Evolutionary conservation across 2,888 invertebrate genomes (phyloP).

Genomic region (Mechanitis messenoides): DNA sequence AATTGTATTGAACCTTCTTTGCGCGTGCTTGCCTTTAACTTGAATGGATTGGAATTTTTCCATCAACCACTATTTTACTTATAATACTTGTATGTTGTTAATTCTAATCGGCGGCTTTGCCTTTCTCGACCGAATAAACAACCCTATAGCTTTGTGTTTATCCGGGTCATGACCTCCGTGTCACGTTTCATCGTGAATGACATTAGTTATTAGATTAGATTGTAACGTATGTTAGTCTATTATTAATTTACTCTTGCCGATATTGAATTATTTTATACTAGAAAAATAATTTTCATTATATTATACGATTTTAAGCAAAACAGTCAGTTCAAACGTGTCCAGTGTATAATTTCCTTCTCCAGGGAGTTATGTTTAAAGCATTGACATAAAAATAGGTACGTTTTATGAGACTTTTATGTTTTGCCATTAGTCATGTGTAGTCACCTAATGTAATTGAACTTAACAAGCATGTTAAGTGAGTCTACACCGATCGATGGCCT

Average conservation of each 20-base stretch:
- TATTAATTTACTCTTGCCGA: neutral
- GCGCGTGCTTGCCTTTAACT: neutral
- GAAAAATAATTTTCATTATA: too few relatives aligned
- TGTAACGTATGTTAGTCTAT: neutral
- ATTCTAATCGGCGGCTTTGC: slow-evolving; percentile 2
- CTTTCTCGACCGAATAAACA: slow-evolving; percentile 2
- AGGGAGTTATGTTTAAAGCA: slow-evolving; percentile 21
- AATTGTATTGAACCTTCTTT: neutral
- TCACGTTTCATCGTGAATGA: slow-evolving; percentile 6
- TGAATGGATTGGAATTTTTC: neutral
- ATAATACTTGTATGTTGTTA: neutral
- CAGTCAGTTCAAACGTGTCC: neutral
- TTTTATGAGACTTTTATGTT: slow-evolving; percentile 22
- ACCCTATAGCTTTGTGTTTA: slow-evolving; percentile 4
- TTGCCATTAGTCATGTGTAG: slow-evolving; percentile 24
- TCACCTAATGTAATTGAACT: slow-evolving; percentile 29
- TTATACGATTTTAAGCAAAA: neutral
- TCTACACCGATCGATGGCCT: slow-evolving; percentile 29
- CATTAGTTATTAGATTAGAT: neutral
- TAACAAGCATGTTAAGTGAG: slow-evolving; percentile 28
- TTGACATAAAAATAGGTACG: slow-evolving; percentile 23
- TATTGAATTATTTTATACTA: neutral
- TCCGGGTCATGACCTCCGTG: slow-evolving; percentile 8
- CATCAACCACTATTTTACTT: neutral
- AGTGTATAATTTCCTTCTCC: slow-evolving; percentile 15